Base-by-base conservation (phyloP, 2,888 invertebrate species). In the Dascillus cervinus region DNA sequence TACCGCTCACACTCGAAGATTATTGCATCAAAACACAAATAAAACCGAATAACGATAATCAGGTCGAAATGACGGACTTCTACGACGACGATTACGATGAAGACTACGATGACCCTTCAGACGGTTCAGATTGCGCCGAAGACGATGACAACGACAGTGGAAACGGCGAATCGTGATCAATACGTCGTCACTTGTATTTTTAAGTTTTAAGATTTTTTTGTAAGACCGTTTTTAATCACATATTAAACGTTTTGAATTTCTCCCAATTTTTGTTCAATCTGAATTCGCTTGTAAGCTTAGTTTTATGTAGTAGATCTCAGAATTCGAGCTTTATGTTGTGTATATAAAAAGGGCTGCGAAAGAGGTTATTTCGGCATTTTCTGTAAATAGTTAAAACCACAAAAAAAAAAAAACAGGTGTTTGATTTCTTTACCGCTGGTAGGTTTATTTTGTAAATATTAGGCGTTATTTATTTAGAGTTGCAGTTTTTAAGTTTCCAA, bases 1-100 rank as follows among this genome's bases (percentile, higher is more conserved):
- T 98, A 51, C 98, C 97, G 6, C 79, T 89, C 52, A 98, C 98
- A 2, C 71, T 97, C 60, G 97, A 98, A 72, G 98, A 98, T 65
- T 97, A 97, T 68, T 96, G 96, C 69, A 88, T 97, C 59, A 90
- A 90, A 65, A 86, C 90, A 24, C 82, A 84, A 65, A 85, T 89
- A 47, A 88, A 89, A 69, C 83, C 88, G 6, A 77, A 81, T 49
- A 84, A 88, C 46, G 80, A 81, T 56, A 79, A 72, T 24, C 75
- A 77, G 64, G 76, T 77, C 49, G 95, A 95, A 64, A 86, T 91
- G 79, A 88, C 90, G 47, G 96, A 95, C 65, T 94, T 92, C 67
- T 94, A 94, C 70, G 91, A 92, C 58, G 91, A 91, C 62, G 92
- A 92, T 60, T 92, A 92, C 62, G 91, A 90, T 60, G 73, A 89